Conservation (phyloP, 1,140 invertebrate genomes). For the Drosophila aff. region DNA sequence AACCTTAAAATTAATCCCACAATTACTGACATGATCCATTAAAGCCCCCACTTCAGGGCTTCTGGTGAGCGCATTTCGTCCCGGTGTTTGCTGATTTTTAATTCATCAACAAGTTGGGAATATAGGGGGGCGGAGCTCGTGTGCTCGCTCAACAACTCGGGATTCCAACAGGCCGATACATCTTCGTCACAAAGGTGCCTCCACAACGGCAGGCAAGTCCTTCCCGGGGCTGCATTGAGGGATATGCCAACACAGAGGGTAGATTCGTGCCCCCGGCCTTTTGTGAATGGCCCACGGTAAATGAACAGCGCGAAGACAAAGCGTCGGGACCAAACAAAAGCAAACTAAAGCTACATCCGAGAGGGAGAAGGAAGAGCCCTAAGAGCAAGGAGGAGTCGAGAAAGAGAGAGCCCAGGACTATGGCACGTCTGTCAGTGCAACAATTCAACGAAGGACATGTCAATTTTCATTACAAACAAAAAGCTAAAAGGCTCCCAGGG, state of each 20-base stretch:
- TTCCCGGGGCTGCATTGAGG: slow-evolving; percentile 20
- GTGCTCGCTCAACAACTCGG: slow-evolving; percentile 15
- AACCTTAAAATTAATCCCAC: slow-evolving; percentile 37
- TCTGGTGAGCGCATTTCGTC: slow-evolving; percentile 32
- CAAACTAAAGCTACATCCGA: slow-evolving; percentile 42
- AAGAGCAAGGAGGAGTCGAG: slow-evolving; percentile 2
- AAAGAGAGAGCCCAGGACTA: slow-evolving; percentile 18
- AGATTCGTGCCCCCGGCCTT: slow-evolving; percentile 39
- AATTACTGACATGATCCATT: slow-evolving; percentile 49
- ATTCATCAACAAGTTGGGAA: slow-evolving; percentile 61
- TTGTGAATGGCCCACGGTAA: slow-evolving; percentile 58
- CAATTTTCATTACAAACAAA: slow-evolving; percentile 78
- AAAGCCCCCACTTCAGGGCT: slow-evolving; percentile 20
- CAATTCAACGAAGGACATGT: slow-evolving; percentile 76
- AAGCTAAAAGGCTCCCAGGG: slow-evolving; percentile 66
- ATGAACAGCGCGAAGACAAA: slow-evolving; percentile 73
- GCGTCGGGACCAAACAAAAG: slow-evolving; percentile 59
- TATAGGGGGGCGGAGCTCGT: not conserved
- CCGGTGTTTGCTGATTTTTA: slow-evolving; percentile 69
- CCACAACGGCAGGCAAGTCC: slow-evolving; percentile 1
- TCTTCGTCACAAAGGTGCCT: slow-evolving; percentile 69
- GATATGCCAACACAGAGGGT: slow-evolving; percentile 30
- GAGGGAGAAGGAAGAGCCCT: slow-evolving; percentile 1
- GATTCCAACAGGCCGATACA: slow-evolving; percentile 56
- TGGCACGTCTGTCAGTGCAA: slow-evolving; percentile 53